A percentile compares a stretch with the other conserved stretches of the same genome.
Evolutionary conservation across 2,797 vertebrate species (phyloP).

Genomic region (Danio aesculapii): DNA sequence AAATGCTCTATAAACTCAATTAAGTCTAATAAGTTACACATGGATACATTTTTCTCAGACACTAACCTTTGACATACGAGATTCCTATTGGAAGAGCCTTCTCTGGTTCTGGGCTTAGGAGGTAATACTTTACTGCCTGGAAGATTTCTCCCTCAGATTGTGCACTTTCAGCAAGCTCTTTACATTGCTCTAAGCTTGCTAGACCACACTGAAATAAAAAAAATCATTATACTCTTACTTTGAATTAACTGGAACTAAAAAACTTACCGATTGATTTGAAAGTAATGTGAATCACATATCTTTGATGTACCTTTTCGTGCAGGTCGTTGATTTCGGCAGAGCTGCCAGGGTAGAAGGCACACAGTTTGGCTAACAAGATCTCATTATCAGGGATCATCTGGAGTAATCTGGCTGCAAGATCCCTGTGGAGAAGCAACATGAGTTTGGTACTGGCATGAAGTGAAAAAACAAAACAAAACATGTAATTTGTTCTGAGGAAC

Average conservation of each 20-base stretch:
- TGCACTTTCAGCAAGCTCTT: constrained; percentile 79
- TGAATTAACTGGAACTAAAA: not conserved
- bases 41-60: not conserved
- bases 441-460: not conserved
- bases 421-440: constrained; percentile 76
- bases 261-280: not conserved
- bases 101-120: constrained; percentile 90
- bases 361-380: constrained; percentile 87
- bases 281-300: not conserved
- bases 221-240: not conserved
- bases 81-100: constrained; percentile 88
- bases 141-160: constrained; percentile 80
- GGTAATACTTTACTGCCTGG: constrained; percentile 86
- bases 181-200: constrained; percentile 86
- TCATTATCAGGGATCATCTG: constrained; percentile 89
- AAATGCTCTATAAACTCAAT: too few species aligned
- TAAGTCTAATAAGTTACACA: not conserved
- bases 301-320: constrained; percentile 81
- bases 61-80: constrained; percentile 87
- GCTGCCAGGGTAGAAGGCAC: constrained; percentile 90
- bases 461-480: not conserved
- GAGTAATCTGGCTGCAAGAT: constrained; percentile 88
- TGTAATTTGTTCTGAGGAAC: not conserved
- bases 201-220: constrained; percentile 85
- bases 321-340: constrained; percentile 85